Evolutionary conservation across 2,888 invertebrate species (phyloP), one percentile per base, ranked within the genome.

Genomic region (Phania funesta): DNA sequence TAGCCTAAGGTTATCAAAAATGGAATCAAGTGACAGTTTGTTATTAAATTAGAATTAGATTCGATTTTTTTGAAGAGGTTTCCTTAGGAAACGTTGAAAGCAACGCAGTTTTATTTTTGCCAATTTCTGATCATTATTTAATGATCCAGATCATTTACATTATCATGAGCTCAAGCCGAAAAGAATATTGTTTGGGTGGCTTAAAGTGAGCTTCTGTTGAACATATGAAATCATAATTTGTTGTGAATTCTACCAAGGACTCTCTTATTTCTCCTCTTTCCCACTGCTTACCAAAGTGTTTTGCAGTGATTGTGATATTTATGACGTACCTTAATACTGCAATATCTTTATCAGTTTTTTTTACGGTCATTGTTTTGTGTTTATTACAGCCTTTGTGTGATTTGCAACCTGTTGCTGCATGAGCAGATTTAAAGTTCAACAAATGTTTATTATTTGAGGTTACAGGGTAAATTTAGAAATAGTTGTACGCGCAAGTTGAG

Each of bases 331-430:
- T 70, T 70, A 77, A 64, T 32, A 56, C 58, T 48, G 58, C 18
- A 76, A 60, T 68, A 68, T 76, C 68, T 76, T 52, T 62, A 74
- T 64, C 8, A 60, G 1, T 50, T 50, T 32, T 50, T 50, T 41
- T 64, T 32, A 1, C 22, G 16, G 16, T 20, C 54, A 5, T 56
- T 9, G 18, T 56, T 32, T 32, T 16, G 20, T 22, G 44, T 46
- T 64, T 48, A 3, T 16, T 44, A 32, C 18, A 50, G 16, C n/a
- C 29, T 29, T 54, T 68, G 35, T 73, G 50, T 81, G 78, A 75
- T 78, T 81, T 83, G 78, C 75, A 60, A 83, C 83, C 80, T 83
- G 75, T 83, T 83, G 80, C 81, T 83, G 80, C 81, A 79, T 75
- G 62, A 60, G 13, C 65, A 46, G 35, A 64, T 77, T 81, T 78